A percentile compares a stretch with the other conserved stretches of the same genome.
Conservation (phyloP, 1,140 invertebrate species). For the Zaprionus ornatus region DNA sequence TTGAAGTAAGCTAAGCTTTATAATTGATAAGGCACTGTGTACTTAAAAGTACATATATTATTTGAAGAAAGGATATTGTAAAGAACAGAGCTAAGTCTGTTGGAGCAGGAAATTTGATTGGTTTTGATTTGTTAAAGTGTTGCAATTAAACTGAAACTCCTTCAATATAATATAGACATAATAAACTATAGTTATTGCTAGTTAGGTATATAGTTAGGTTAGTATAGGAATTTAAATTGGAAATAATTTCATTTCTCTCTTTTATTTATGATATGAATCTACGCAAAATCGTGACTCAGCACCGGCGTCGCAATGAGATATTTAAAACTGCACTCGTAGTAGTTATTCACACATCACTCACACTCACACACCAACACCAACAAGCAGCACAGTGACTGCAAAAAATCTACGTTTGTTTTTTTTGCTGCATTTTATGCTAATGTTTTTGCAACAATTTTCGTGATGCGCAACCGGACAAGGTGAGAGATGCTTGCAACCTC, state of each 20-base stretch:
- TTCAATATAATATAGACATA: not conserved
- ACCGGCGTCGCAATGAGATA: conserved; percentile 44
- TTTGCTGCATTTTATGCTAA: conserved; percentile 54
- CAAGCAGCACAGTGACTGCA: conserved; percentile 36
- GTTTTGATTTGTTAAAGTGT: too few species aligned
- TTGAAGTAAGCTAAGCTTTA: too few species aligned
- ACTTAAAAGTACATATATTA: too few species aligned
- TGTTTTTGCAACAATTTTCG: conserved; percentile 62
- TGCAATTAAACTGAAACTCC: not conserved
- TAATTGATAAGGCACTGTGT: too few species aligned
- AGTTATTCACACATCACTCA: conserved; percentile 52
- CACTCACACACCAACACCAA: not conserved
- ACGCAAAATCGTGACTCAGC: conserved; percentile 29
- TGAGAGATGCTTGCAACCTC: conserved; percentile 5
- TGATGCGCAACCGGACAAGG: conserved; percentile 39
- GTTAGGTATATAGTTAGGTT: too few species aligned
- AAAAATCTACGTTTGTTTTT: conserved; percentile 44
- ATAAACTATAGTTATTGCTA: not conserved
- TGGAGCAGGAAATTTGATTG: too few species aligned
- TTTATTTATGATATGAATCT: not conserved
- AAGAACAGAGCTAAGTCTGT: too few species aligned
- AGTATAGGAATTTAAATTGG: not conserved
- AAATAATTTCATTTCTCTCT: not conserved
- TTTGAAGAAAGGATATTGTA: too few species aligned
- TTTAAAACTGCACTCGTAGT: conserved; percentile 56